phyloP scores from a whole-genome alignment of 2,888 invertebrate species.

The Polia nebulosa region DNA sequence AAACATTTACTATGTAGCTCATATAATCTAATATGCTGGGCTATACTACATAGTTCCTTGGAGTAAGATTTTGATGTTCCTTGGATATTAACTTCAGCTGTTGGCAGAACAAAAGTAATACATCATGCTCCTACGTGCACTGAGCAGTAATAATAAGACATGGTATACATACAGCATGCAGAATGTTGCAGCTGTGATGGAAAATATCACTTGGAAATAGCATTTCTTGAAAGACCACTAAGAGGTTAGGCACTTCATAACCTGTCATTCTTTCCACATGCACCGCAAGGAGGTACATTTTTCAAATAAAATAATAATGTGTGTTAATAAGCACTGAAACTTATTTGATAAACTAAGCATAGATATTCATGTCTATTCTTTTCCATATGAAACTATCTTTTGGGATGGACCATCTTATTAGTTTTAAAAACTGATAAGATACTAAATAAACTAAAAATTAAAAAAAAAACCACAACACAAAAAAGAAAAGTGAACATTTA shows the following conservation, averaged over 20 bases:
- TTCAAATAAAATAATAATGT: neutral
- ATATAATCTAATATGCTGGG: neutral
- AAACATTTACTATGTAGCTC: neutral
- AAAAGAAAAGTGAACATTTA: too few relatives aligned
- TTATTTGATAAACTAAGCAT: neutral
- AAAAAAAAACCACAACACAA: too few relatives aligned
- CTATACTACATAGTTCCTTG: neutral
- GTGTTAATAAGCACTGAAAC: neutral
- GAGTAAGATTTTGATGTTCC: slow-evolving; percentile 18
- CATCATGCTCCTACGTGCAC: slow-evolving; percentile 32
- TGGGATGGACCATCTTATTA: neutral
- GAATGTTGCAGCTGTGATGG: slow-evolving; percentile 12
- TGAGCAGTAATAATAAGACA: slow-evolving; percentile 23
- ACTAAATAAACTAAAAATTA: too few relatives aligned
- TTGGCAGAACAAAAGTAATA: slow-evolving; percentile 45
- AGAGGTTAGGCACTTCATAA: neutral
- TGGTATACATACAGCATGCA: neutral
- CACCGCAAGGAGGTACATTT: neutral
- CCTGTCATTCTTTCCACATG: neutral
- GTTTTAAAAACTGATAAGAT: too few relatives aligned
- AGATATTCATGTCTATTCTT: neutral
- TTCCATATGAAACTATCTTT: too few relatives aligned
- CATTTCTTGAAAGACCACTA: neutral
- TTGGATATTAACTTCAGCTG: slow-evolving; percentile 42
- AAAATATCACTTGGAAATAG: neutral